Base-by-base conservation (phyloP, 2,888 invertebrate genomes). In the Plebejus argus region DNA sequence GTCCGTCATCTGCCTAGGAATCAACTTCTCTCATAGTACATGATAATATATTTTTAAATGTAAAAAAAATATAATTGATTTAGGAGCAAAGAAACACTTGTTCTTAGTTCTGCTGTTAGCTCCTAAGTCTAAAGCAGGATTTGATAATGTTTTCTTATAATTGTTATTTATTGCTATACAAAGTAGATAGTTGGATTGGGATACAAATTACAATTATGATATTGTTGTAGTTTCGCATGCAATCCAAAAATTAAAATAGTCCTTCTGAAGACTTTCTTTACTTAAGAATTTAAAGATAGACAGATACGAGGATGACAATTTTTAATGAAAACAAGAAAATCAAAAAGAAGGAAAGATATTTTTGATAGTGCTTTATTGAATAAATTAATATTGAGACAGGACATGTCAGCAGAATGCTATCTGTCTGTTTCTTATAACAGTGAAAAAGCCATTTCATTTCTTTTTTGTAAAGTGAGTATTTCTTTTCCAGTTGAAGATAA, bases 231-330 rank as follows among this genome's bases (percentile, higher is more conserved):
- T 85, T 84, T 84, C 85, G 84, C 83, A 76, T 76, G 78, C 66
- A 86, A 86, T 88, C 87, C 88, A 84, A 66, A 85, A 8, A 84
- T 18, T 28, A 71, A 72, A 85, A 10, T 33, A 77, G 87, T 85
- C 91, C 90, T 92, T 88, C 79, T 90, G 93, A 93, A 92, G 93
- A 94, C 93, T 93, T 90, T 91, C 91, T 91, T 90, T 89, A 86
- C 78, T 87, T 84, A 82, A 93, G 93, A 81, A 82, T 89, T 87
- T 79, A 87, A 90, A 90, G 92, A 90, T 86, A 88, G 93, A 94
- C 93, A 94, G 93, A 91, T 94, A 92, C 89, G 90, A 91, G 89
- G 92, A 83, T 85, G 79, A 93, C 91, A 90, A 79, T 35, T 53
- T n/a, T 15, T 12, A 76, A 20, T 6, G 56, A 66, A n/a, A 10